phyloP scores from a whole-genome alignment of 1,140 invertebrate species.

The Pseudomyrmex gracilis region DNA sequence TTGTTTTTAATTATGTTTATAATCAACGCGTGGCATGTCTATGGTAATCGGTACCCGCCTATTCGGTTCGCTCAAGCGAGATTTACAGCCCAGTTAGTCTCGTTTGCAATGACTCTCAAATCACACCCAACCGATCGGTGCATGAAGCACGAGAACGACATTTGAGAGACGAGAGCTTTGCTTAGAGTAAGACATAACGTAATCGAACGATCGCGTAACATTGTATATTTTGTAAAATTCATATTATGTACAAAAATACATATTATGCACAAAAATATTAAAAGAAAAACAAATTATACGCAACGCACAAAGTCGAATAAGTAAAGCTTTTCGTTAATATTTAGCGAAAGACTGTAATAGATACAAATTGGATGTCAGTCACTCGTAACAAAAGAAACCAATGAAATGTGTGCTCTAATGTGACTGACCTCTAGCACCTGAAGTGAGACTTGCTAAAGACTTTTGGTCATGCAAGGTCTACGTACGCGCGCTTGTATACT shows the following conservation, averaged over 20 bases:
- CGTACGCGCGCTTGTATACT: constrained; percentile 25
- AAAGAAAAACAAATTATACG: no score
- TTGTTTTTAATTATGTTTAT: constrained; percentile 86
- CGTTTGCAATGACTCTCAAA: constrained; percentile 75
- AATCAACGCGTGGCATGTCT: constrained; percentile 85
- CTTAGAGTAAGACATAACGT: not conserved
- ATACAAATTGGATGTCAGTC: constrained; percentile 69
- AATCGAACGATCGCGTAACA: not conserved
- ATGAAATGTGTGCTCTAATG: constrained; percentile 63
- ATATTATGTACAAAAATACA: not conserved
- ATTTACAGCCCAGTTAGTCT: constrained; percentile 78
- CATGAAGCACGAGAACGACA: not conserved
- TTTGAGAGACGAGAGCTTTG: not conserved
- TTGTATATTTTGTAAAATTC: not conserved
- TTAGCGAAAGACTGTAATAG: not conserved
- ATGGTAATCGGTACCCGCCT: constrained; percentile 83
- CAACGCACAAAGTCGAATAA: no score
- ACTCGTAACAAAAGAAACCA: constrained; percentile 58
- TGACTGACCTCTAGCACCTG: constrained; percentile 35
- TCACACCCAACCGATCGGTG: constrained; percentile 53
- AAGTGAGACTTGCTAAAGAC: constrained; percentile 71
- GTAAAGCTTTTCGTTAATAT: constrained; percentile 17
- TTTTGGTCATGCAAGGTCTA: constrained; percentile 70
- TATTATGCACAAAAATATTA: not conserved
- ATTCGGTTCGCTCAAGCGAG: constrained; percentile 73